These are phyloP conservation scores for Pipra filicauda DNA, from an alignment of 2,113 vertebrate species.

Conservation along the genomic window DNA sequence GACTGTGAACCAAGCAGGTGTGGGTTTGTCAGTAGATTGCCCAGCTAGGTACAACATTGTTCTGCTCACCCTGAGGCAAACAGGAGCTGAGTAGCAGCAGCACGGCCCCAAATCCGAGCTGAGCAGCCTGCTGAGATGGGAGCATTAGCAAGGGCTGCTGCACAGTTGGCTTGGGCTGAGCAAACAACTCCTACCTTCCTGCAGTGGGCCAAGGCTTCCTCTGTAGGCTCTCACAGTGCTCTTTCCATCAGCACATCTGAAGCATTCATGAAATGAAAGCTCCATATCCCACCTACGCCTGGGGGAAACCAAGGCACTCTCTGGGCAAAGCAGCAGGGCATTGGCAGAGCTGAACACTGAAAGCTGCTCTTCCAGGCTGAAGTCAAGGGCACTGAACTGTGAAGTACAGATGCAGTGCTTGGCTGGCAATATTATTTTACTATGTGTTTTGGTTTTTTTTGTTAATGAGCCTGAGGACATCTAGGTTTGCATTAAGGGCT, in stretches of 20 bases:
- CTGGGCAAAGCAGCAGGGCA: background rate
- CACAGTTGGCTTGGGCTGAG: background rate
- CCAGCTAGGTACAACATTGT: background rate
- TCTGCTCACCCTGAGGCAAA: background rate
- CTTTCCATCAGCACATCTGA: background rate
- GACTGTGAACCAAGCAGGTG: background rate
- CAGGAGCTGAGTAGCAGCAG: background rate
- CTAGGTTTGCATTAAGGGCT: background rate
- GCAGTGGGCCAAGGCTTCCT: background rate
- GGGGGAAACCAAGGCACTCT: background rate
- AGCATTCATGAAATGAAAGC: background rate
- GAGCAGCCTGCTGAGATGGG: background rate
- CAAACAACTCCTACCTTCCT: background rate
- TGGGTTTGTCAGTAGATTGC: background rate
- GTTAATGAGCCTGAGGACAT: background rate
- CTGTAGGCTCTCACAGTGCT: background rate
- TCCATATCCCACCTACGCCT: background rate
- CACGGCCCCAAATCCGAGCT: background rate
- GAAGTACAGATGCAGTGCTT: background rate
- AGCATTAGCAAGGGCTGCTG: background rate
- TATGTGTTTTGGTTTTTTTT: background rate
- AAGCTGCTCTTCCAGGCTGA: background rate
- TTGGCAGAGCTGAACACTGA: background rate
- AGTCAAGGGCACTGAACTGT: background rate
- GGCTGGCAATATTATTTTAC: background rate